A percentile compares a stretch with the other conserved stretches of the same genome.
These are phyloP conservation scores for Callionymus lyra DNA, from an alignment of 2,113 vertebrate genomes.

Conservation along the genomic window DNA sequence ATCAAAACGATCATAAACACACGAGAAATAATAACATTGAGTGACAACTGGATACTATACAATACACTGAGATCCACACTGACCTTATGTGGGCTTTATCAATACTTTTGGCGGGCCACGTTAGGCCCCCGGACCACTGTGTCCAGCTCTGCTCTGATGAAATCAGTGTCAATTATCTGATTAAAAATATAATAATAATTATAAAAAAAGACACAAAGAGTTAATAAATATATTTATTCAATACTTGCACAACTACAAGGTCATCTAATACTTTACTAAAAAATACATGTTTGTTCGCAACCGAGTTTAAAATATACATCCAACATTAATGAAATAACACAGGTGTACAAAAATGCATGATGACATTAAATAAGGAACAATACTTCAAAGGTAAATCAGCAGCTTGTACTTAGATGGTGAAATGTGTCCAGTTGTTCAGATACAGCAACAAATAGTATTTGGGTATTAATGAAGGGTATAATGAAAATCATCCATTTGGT, in stretches of 20 bases:
- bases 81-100: no score
- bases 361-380: constrained; percentile 33
- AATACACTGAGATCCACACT: no score
- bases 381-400: constrained; percentile 19
- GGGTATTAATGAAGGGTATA: no score
- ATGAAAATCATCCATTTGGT: no score
- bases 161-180: no score
- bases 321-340: constrained; percentile 32
- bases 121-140: no score
- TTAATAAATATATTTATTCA: neutral
- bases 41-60: no score
- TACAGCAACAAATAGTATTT: neutral
- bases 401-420: constrained; percentile 1
- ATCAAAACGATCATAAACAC: no score
- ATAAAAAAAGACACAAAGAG: neutral
- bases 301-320: constrained; percentile 56
- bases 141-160: no score
- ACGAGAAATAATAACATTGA: no score
- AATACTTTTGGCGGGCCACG: no score
- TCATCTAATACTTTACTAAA: constrained; percentile 41
- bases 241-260: neutral
- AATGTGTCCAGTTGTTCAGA: neutral
- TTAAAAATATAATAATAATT: neutral
- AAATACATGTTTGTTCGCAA: constrained; percentile 33
- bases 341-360: constrained; percentile 31